Base-by-base conservation (phyloP, 2,113 vertebrate genomes). In the Sapajus apella region DNA sequence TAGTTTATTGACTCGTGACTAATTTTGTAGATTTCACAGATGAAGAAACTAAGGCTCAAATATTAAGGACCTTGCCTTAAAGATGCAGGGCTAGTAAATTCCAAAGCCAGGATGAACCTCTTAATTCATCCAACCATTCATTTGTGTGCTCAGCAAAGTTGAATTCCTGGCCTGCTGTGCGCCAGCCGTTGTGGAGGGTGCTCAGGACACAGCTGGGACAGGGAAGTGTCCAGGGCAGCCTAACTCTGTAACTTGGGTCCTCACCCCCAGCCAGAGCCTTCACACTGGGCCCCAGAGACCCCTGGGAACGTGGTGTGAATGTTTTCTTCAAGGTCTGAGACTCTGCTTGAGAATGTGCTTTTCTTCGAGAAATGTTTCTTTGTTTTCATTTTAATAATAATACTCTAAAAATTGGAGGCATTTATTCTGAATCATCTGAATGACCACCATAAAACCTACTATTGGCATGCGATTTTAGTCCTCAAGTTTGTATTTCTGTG, bases 381-480 rank as follows among this genome's bases (percentile, higher is more conserved):
- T 90, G 37, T 84, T 96, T 97, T 90, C 72, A 76, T 83, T 96
- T 93, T 89, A 93, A 80, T 76, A 37, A 21, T 91, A n/a, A 43
- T 64, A 30, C 61, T 90, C 50, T 90, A n/a, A 84, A 96, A 93
- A 75, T 68, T 6, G 25, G 76, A 83, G 56, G 32, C 25, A 10
- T 81, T 52, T 83, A 64, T 91, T 92, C 79, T 64, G 64, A 84
- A 58, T 52, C 37, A 2, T 56, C 61, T 32, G 70, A 72, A 25
- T n/a, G 23, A 47, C 50, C 32, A 83, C 45, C n/a, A 11, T 30
- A 25, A 9, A 87, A 58, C 79, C 52, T 90, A 56, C 73, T 4
- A 6, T 45, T 79, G 93, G 77, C 87, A 35, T 43, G 68, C 52
- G 47, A 83, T 66, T 94, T 85, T 87, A 17, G 73, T 91, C n/a